Base-by-base conservation (phyloP, 2,888 invertebrate genomes). In the Portevinia maculata region DNA sequence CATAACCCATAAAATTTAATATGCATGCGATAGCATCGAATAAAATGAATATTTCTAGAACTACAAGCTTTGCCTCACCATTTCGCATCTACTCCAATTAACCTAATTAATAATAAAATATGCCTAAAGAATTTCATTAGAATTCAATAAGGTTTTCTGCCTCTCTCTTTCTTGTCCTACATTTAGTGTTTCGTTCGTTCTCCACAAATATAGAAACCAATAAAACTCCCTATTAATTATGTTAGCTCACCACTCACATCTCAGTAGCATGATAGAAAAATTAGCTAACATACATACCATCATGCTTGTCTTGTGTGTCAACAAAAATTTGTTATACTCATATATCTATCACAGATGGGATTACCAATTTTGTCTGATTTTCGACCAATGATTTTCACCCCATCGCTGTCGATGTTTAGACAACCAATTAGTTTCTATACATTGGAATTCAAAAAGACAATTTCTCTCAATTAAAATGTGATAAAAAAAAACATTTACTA, bases 71-170 rank as follows among this genome's bases (percentile, higher is more conserved):
- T 24, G 13, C 19, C 55, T 13, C 55, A 55, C 21, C 2, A 41
- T 67, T 67, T 55, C 24, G 44, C 44, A 30, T 32, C 17, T 21
- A 21, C 11, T 13, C 24, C 32, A 46, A 55, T 55, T 44, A 67
- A 19, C 53, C 21, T 67, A 55, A 67, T 67, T 67, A 32, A 28
- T 57, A 24, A 57, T 46, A 48, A 48, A 48, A 57, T 69, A 19
- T 37, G 37, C 11, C 37, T 37, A 37, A 39, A 30, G 19, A 52
- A 32, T 46, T 44, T 13, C 9, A 57, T 48, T 48, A 41, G 11
- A 9, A 11, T 34, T 8, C 1, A 44, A 3, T 19, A n/a, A 24
- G 37, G 37, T 50, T 37, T 7, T 17, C 11, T n/a, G n/a, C n/a
- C 8, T 21, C 37, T 8, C 24, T 15, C 4, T 13, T 28, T 17